Evolutionary conservation across 2,888 invertebrate species (phyloP).

Genomic region (Agonopterix subpropinquella): DNA sequence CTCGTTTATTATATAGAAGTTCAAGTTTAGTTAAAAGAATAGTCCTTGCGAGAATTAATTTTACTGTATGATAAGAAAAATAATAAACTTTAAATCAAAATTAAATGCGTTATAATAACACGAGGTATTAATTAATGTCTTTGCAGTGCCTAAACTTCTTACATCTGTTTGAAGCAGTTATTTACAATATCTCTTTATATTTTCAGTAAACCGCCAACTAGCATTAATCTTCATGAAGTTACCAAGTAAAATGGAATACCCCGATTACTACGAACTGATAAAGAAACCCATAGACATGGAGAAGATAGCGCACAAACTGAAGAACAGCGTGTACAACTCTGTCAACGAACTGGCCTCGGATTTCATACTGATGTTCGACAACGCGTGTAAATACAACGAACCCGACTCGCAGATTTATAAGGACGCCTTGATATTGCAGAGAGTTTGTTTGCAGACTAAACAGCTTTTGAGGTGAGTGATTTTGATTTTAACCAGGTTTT

Average conservation of each 20-base stretch:
- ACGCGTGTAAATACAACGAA: conserved; percentile 98
- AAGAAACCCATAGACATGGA: conserved; percentile 98
- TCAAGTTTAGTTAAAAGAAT: too few relatives aligned
- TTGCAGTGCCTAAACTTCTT: too few relatives aligned
- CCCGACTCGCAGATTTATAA: conserved; percentile 98
- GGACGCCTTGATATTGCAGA: conserved; percentile 94
- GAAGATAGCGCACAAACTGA: conserved; percentile 90
- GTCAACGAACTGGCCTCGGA: conserved; percentile 93
- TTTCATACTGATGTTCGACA: conserved; percentile 95
- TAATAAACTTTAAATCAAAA: too few relatives aligned
- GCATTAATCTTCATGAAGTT: conserved; percentile 96
- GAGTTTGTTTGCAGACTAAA: conserved; percentile 94
- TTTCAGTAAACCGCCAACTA: conserved; percentile 88
- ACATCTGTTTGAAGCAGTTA: neutral
- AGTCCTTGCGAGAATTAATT: too few relatives aligned
- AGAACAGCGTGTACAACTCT: conserved; percentile 83
- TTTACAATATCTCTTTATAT: neutral
- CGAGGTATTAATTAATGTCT: too few relatives aligned
- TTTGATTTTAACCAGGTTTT: neutral
- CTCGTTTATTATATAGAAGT: too few relatives aligned
- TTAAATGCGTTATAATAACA: too few relatives aligned
- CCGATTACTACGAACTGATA: conserved; percentile 98
- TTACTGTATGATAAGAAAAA: too few relatives aligned
- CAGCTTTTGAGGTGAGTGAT: conserved; percentile 82
- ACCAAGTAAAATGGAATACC: conserved; percentile 95